phyloP scores from a whole-genome alignment of 1,140 invertebrate species.

The Heliothis subflexa region DNA sequence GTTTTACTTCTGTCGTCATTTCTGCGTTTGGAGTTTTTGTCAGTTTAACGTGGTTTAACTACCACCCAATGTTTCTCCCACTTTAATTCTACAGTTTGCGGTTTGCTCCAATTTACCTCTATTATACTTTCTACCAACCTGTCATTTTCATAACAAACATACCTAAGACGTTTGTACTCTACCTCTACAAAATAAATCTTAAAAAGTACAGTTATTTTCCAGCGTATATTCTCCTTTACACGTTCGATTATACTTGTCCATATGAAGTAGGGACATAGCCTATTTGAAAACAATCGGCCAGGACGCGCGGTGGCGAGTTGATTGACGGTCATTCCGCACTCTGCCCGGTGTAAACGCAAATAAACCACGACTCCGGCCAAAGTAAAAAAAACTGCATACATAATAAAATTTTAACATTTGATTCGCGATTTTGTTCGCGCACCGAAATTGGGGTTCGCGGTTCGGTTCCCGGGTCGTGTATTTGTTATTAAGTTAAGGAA shows the following conservation, averaged over 20 bases:
- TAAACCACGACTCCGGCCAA: not conserved
- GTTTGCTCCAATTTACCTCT: no score
- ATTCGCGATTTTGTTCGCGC: constrained; percentile 34
- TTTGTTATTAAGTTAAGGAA: constrained; percentile 21
- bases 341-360: constrained; percentile 43
- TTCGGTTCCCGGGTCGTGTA: constrained; percentile 2
- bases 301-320: constrained; percentile 42
- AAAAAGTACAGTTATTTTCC: constrained; percentile 4
- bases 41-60: no score
- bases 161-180: not conserved
- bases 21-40: no score
- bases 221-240: constrained; percentile 6
- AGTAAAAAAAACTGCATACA: constrained; percentile 36
- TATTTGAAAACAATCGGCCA: constrained; percentile 59
- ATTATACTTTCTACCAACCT: no score
- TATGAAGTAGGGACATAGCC: constrained; percentile 40
- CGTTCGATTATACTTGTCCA: constrained; percentile 51
- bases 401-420: constrained; percentile 45
- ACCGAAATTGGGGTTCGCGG: constrained; percentile 10
- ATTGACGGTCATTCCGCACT: constrained; percentile 49
- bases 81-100: no score
- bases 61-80: no score
- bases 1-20: no score
- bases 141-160: no score
- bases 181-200: no score